Conservation (phyloP, 2,888 invertebrate genomes). For the Stomorhina lunata region DNA sequence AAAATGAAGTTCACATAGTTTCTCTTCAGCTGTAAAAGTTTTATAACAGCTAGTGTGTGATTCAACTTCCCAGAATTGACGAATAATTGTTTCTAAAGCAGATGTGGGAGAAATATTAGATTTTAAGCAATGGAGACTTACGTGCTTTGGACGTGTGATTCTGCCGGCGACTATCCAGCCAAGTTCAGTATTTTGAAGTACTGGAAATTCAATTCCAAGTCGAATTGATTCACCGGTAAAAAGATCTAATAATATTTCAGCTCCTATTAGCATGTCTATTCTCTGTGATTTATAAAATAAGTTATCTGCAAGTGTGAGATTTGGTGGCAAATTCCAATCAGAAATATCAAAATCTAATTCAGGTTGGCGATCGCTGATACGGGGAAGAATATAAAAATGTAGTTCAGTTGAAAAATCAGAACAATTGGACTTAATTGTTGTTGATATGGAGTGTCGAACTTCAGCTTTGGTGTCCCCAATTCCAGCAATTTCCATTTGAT, state of each 20-base stretch:
- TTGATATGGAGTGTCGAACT: conserved; percentile 22
- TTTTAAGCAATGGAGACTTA: neutral
- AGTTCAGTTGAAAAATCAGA: neutral
- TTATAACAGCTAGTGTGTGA: neutral
- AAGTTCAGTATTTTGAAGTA: conserved; percentile 28
- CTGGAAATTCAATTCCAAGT: conserved; percentile 23
- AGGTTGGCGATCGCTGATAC: conserved; percentile 11
- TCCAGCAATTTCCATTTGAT: neutral
- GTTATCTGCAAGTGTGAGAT: neutral
- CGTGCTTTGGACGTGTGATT: neutral
- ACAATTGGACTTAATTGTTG: conserved; percentile 13
- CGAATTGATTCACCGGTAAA: conserved; percentile 27
- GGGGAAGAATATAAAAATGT: conserved; percentile 14
- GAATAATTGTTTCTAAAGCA: neutral
- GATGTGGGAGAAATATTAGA: neutral
- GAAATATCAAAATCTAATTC: neutral
- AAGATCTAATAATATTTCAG: conserved; percentile 33
- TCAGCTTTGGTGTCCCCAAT: conserved; percentile 9
- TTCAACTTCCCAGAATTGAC: conserved; percentile 21
- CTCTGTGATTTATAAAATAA: neutral
- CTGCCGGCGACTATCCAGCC: conserved; percentile 41
- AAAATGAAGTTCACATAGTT: neutral
- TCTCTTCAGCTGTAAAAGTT: too few relatives aligned
- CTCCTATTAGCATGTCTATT: conserved; percentile 45
- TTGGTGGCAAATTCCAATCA: neutral